phyloP scores from a whole-genome alignment of 2,113 vertebrate genomes.

The Perognathus longimembris region DNA sequence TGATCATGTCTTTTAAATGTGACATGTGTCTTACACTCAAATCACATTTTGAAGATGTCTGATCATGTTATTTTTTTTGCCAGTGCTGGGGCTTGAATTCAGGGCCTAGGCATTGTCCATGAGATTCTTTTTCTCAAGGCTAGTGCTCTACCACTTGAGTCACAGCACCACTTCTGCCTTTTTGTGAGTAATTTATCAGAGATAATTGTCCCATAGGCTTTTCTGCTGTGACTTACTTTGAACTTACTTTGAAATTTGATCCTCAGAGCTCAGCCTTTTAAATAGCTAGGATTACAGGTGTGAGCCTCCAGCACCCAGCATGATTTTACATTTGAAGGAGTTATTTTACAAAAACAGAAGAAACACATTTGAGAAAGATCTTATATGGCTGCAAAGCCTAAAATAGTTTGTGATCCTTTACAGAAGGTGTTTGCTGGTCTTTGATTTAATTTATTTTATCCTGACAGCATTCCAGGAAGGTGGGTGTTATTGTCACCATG shows the following conservation, averaged over 20 bases:
- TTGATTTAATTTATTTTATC: neutral
- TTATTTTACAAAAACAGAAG: neutral
- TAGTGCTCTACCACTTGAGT: too few relatives aligned
- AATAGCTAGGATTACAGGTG: too few relatives aligned
- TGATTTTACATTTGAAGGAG: conserved; percentile 40
- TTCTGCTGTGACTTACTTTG: too few relatives aligned
- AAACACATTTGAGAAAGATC: neutral
- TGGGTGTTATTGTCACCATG: neutral
- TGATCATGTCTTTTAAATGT: conserved; percentile 1
- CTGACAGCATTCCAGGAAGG: conserved; percentile 17
- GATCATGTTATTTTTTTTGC: neutral
- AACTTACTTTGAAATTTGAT: too few relatives aligned
- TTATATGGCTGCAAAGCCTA: neutral
- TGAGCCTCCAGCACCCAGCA: neutral
- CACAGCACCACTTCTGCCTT: too few relatives aligned
- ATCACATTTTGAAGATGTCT: neutral
- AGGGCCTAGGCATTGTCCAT: too few relatives aligned
- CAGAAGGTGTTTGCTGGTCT: conserved; percentile 23
- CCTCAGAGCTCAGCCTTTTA: too few relatives aligned
- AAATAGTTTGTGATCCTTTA: conserved; percentile 2
- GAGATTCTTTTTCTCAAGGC: too few relatives aligned
- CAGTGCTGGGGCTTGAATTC: too few relatives aligned
- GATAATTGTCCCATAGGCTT: too few relatives aligned
- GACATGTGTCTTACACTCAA: neutral
- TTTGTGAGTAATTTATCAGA: too few relatives aligned